Evolutionary conservation across 2,888 invertebrate species (phyloP).

Genomic region (Melanostoma mellinum): DNA sequence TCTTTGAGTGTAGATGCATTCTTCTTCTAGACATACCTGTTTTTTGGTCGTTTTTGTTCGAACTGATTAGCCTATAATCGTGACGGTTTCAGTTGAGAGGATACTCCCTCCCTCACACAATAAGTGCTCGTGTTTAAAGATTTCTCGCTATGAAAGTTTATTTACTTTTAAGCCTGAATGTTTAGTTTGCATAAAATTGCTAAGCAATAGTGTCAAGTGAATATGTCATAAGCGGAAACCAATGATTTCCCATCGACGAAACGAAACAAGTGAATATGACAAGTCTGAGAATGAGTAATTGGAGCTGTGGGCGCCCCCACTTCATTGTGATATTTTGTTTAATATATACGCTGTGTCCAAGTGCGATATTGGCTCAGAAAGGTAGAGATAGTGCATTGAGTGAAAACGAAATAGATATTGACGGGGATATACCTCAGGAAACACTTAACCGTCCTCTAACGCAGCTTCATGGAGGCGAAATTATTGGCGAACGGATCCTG

Average conservation of each 20-base stretch:
- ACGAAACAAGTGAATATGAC: constrained; percentile 60
- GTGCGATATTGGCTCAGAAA: constrained; percentile 39
- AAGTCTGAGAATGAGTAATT: constrained; percentile 63
- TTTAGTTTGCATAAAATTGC: constrained; percentile 23
- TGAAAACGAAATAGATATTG: constrained; percentile 66
- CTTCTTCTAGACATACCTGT: constrained; percentile 65
- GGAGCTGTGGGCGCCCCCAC: constrained; percentile 40
- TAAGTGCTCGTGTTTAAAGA: constrained; percentile 16
- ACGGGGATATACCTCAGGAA: constrained; percentile 46
- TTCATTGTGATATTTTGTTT: constrained; percentile 63
- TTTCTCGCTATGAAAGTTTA: neutral
- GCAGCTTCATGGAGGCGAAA: constrained; percentile 79
- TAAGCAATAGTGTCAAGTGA: constrained; percentile 20
- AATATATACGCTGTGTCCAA: constrained; percentile 27
- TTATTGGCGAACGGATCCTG: constrained; percentile 79
- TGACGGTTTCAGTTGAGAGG: constrained; percentile 56
- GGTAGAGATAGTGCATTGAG: constrained; percentile 48
- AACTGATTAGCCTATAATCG: constrained; percentile 44
- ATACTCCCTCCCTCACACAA: constrained; percentile 39
- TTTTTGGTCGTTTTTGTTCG: constrained; percentile 40
- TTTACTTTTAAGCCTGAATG: constrained; percentile 39
- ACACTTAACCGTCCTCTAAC: constrained; percentile 73
- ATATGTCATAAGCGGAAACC: constrained; percentile 61
- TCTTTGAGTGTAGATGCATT: constrained; percentile 81
- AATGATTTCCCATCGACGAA: constrained; percentile 45